phyloP scores from a whole-genome alignment of 1,140 invertebrate genomes.

The Bombus huntii region DNA sequence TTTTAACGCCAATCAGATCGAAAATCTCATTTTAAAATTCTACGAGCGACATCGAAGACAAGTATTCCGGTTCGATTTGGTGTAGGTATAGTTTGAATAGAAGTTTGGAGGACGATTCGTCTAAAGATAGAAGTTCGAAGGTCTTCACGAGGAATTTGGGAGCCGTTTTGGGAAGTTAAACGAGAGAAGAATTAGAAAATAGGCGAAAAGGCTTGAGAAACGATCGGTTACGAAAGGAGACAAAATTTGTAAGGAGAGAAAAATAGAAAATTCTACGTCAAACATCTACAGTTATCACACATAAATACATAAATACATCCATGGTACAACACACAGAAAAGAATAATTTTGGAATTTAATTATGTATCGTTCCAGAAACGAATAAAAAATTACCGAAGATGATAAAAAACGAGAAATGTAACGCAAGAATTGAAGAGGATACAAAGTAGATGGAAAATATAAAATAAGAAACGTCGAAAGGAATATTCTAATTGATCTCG shows the following conservation, averaged over 20 bases:
- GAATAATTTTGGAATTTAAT: too few species aligned
- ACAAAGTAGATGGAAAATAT: background rate
- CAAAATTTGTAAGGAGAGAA: background rate
- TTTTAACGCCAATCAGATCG: background rate
- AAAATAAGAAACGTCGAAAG: background rate
- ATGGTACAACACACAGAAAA: too few species aligned
- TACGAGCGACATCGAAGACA: background rate
- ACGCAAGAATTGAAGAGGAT: background rate
- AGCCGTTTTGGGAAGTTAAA: conserved; percentile 1
- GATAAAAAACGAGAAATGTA: background rate
- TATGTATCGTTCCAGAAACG: too few species aligned
- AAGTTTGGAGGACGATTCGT: background rate
- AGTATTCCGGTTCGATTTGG: background rate
- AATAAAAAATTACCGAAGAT: background rate
- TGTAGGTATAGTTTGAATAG: background rate
- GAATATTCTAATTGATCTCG: background rate
- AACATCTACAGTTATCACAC: background rate
- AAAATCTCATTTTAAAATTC: background rate
- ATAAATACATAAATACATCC: too few species aligned
- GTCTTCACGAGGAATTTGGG: background rate
- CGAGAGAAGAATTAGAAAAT: background rate
- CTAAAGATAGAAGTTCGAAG: conserved; percentile 26
- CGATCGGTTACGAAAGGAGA: too few species aligned
- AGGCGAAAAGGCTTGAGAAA: background rate
- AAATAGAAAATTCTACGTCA: background rate